phyloP scores from a whole-genome alignment of 2,888 invertebrate genomes.

The Aphidoletes aphidimyza region DNA sequence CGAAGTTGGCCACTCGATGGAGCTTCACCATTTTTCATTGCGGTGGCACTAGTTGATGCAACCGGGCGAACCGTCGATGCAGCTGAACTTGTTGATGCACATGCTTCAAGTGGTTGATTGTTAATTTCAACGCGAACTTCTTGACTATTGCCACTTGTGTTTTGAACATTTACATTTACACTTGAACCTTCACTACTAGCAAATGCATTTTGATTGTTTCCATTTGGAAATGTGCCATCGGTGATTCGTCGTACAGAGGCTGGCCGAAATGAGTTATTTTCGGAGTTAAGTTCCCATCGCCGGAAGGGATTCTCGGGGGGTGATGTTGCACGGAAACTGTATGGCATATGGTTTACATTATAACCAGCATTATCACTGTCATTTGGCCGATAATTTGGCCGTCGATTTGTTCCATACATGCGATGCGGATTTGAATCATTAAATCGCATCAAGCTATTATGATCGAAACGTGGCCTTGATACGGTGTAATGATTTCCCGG shows the following conservation, averaged over 20 bases:
- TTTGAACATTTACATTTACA: too few species aligned
- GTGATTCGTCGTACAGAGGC: constrained; percentile 57
- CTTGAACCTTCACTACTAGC: too few species aligned
- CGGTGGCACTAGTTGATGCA: neutral
- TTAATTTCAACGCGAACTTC: neutral
- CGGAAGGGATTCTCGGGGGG: constrained; percentile 63
- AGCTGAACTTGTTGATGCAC: neutral
- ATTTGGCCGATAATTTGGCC: neutral
- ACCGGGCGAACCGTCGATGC: neutral
- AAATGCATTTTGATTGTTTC: neutral
- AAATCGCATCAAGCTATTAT: neutral
- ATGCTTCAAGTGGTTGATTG: neutral
- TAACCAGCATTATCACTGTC: neutral
- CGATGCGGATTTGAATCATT: neutral
- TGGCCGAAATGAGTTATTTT: constrained; percentile 65
- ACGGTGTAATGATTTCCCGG: neutral
- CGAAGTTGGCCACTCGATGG: neutral
- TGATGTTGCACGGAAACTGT: constrained; percentile 57
- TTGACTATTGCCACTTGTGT: too few species aligned
- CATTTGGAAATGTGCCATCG: constrained; percentile 57
- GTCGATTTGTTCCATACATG: neutral
- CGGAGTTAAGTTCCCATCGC: constrained; percentile 64
- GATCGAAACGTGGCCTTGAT: neutral
- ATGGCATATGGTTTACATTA: neutral
- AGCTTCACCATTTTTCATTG: neutral